Percentiles rank a stretch among this genome's conserved stretches.
These are phyloP conservation scores for Zonitis immaculata DNA, from an alignment of 2,888 invertebrate genomes.

Conservation along the genomic window DNA sequence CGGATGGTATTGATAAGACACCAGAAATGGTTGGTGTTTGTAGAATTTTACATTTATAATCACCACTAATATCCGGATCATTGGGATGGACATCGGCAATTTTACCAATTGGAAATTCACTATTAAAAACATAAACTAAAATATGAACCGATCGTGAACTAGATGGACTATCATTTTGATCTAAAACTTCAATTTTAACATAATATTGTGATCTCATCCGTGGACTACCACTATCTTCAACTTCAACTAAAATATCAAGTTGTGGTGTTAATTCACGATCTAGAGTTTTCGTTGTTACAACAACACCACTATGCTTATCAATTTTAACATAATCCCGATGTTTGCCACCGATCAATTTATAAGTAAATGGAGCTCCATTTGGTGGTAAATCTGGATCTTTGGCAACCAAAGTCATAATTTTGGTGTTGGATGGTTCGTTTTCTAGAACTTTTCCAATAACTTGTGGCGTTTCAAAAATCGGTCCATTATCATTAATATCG, in stretches of 20 bases:
- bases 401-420: slow-evolving; percentile 79
- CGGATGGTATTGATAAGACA: slow-evolving; percentile 65
- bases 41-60: slow-evolving; percentile 80
- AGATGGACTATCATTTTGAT: slow-evolving; percentile 90
- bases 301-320: slow-evolving; percentile 73
- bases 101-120: slow-evolving; percentile 70
- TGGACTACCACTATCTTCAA: slow-evolving; percentile 83
- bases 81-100: slow-evolving; percentile 90
- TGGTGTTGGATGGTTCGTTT: slow-evolving; percentile 79
- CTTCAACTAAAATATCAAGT: slow-evolving; percentile 72
- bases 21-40: slow-evolving; percentile 58
- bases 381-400: slow-evolving; percentile 85
- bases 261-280: slow-evolving; percentile 78
- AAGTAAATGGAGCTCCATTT: slow-evolving; percentile 87
- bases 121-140: slow-evolving; percentile 72
- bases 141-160: slow-evolving; percentile 77
- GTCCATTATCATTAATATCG: slow-evolving; percentile 93
- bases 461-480: slow-evolving; percentile 68
- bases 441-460: slow-evolving; percentile 77
- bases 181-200: slow-evolving; percentile 70
- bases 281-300: slow-evolving; percentile 72
- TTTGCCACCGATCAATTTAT: slow-evolving; percentile 71
- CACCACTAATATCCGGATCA: slow-evolving; percentile 85
- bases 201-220: slow-evolving; percentile 76
- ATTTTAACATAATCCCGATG: slow-evolving; percentile 72